Conservation (phyloP, 2,888 invertebrate genomes). For the Drosophila pseudotakahashii region DNA sequence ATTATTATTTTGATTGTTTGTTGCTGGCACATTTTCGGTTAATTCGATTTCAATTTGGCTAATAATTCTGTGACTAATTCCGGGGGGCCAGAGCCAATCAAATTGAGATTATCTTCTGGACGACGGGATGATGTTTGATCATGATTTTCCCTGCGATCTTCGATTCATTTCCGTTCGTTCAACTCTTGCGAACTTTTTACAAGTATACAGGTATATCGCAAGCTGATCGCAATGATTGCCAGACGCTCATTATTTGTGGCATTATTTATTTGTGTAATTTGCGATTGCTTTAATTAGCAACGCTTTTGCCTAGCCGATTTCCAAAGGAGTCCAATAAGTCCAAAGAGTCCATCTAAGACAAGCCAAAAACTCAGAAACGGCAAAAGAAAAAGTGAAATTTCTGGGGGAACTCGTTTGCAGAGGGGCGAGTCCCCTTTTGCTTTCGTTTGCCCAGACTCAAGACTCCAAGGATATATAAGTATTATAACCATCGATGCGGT, state of each 20-base stretch:
- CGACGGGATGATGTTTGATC: neutral
- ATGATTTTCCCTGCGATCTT: neutral
- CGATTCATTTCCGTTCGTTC: conserved; percentile 10
- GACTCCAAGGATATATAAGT: conserved; percentile 22
- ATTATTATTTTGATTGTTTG: conserved; percentile 21
- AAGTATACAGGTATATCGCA: neutral
- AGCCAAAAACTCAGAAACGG: conserved; percentile 15
- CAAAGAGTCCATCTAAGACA: conserved; percentile 8
- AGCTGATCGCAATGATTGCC: conserved; percentile 17
- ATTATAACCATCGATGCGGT: conserved; percentile 37
- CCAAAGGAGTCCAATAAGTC: conserved; percentile 2
- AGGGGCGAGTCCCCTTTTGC: conserved; percentile 61
- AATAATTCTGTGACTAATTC: conserved; percentile 30
- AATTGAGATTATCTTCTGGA: conserved; percentile 15
- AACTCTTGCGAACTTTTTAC: conserved; percentile 4
- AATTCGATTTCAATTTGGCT: conserved; percentile 25
- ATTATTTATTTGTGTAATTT: conserved; percentile 33
- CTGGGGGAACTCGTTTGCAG: conserved; percentile 53
- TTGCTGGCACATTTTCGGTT: conserved; percentile 33
- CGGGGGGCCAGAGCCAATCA: conserved; percentile 14
- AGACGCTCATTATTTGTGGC: conserved; percentile 14
- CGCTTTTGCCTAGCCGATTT: conserved; percentile 38
- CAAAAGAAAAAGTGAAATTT: conserved; percentile 72
- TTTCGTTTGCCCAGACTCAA: conserved; percentile 56
- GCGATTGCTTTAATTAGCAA: conserved; percentile 46